phyloP scores from a whole-genome alignment of 1,140 invertebrate genomes.

The Uloborus diversus region DNA sequence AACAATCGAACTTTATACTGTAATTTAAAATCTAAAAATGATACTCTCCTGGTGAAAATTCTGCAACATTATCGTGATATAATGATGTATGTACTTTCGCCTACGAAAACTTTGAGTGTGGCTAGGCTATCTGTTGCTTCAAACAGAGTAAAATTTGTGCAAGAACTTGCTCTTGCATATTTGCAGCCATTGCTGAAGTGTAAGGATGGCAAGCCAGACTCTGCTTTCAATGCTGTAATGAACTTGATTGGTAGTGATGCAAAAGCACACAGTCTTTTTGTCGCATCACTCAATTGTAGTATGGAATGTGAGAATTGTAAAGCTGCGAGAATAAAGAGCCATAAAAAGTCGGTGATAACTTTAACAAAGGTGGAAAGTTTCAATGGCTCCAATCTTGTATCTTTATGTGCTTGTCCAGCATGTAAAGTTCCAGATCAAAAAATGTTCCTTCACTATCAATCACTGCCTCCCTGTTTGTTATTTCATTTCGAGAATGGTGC shows the following conservation, averaged over 20 bases:
- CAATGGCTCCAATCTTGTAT: background rate
- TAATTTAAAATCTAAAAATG: background rate
- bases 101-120: background rate
- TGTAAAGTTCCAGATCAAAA: constrained; percentile 8
- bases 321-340: background rate
- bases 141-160: background rate
- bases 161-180: constrained; percentile 3
- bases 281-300: background rate
- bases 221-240: constrained; percentile 19
- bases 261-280: background rate
- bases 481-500: constrained; percentile 46
- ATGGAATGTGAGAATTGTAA: constrained; percentile 1
- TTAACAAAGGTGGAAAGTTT: constrained; percentile 8
- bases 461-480: constrained; percentile 13
- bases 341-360: constrained; percentile 29
- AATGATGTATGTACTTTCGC: background rate
- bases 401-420: background rate
- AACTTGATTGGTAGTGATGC: constrained; percentile 12
- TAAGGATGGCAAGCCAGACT: constrained; percentile 23
- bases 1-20: constrained; percentile 1
- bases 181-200: constrained; percentile 38
- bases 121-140: background rate
- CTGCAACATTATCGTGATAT: background rate
- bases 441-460: background rate
- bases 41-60: background rate